Conservation (phyloP, 2,113 vertebrate genomes). For the Hydropotes inermis region DNA sequence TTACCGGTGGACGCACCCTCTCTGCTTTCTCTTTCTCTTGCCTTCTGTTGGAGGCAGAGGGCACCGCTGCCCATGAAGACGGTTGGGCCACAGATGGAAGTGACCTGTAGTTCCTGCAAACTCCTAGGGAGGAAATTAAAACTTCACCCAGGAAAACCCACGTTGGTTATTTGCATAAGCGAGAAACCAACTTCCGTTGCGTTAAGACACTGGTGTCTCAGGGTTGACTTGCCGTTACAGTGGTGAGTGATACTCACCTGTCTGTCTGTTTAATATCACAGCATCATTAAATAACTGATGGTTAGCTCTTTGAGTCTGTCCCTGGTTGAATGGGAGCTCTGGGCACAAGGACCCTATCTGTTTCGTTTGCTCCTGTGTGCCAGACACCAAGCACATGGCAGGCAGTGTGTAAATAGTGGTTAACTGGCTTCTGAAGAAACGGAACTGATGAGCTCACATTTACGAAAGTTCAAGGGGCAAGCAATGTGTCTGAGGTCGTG, state of each 20-base stretch:
- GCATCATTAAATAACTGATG: too few species aligned
- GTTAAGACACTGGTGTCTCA: not conserved
- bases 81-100: not conserved
- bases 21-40: not conserved
- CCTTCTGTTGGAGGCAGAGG: not conserved
- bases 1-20: fast-evolving
- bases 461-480: not conserved
- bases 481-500: too few species aligned
- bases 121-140: not conserved
- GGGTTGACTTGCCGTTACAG: not conserved
- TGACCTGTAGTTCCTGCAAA: not conserved
- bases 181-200: not conserved
- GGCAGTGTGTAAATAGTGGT: fast-evolving
- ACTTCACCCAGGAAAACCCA: not conserved
- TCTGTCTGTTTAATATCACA: not conserved
- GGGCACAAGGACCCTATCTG: not conserved
- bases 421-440: not conserved
- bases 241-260: too few species aligned
- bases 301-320: not conserved
- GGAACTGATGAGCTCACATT: not conserved
- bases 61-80: not conserved
- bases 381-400: fast-evolving
- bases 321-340: not conserved
- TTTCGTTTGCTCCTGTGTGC: not conserved
- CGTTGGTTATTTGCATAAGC: not conserved